Base-by-base conservation (phyloP, 1,140 invertebrate species). In the Tetraneura akinire region DNA sequence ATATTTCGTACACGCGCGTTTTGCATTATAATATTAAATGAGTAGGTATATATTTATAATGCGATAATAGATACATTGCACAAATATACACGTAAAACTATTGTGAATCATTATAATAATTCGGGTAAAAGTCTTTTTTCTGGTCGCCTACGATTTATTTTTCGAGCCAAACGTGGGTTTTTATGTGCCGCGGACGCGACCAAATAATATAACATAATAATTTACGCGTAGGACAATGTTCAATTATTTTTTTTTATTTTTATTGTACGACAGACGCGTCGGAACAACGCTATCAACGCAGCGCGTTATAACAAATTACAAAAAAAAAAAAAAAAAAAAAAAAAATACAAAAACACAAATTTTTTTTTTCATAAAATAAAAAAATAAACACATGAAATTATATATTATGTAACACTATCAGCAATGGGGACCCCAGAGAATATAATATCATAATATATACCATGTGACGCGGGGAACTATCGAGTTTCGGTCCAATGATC, bases 141-240 rank as follows among this genome's bases (percentile, higher is more conserved):
- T 16, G 47, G 26, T 9, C 70, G 26, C 70, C 70, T 73, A 73
- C 70, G 49, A 0, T 21, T 53, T 73, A 51, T 29, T 32, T 57
- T 73, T 73, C 29, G 9, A 37, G 9, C 4, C 16, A 32, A 51
- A 53, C 70, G 70, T 73, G 49, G 70, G 70, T 55, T 73, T 73
- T 53, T 73, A 10, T 49, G 49, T 73, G 21, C 16, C 0, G 3
- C n/a, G 8, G 42, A 18, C 29, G 47, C 16, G 26, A 10, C 16
- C 8, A 5, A 47, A 47, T 47, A 47, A 10, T 47, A 14, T 14
- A 14, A 6, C 1, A 10, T 13, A 47, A 8, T 1, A 1, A 18
- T 47, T 8, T 16, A 9, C 47, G 26, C 70, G 49, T 32, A 16
- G 70, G 47, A 73, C 62, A 26, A 64, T 23, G 8, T 37, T 68